These are phyloP conservation scores for Balanococcus diminutus DNA, from an alignment of 2,888 invertebrate genomes.

Conservation along the genomic window DNA sequence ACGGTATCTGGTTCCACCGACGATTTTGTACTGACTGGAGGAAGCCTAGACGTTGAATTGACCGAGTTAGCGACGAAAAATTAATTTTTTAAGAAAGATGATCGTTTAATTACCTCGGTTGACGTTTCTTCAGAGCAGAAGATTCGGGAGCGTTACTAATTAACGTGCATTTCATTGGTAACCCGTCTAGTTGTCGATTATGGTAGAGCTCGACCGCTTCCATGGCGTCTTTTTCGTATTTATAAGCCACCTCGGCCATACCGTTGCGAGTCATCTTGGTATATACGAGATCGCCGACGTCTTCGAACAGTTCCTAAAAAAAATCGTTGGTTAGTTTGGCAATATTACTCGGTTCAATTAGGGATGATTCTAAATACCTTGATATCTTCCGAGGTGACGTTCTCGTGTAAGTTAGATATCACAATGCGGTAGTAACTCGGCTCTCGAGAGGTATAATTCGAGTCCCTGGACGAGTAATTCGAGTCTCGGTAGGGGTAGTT, in stretches of 20 bases:
- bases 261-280: constrained; percentile 85
- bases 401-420: constrained; percentile 85
- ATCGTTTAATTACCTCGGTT: background rate
- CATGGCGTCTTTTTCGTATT: constrained; percentile 82
- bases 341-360: no score
- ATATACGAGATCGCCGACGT: constrained; percentile 83
- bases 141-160: constrained; percentile 65
- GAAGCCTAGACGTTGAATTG: background rate
- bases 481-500: background rate
- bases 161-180: constrained; percentile 88
- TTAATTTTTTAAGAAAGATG: background rate
- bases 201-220: constrained; percentile 92
- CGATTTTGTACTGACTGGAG: constrained; percentile 32
- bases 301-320: constrained; percentile 86
- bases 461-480: background rate
- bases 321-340: no score
- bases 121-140: background rate
- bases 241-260: constrained; percentile 89
- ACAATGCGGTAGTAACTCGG: constrained; percentile 78
- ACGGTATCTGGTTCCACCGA: constrained; percentile 35
- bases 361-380: constrained; percentile 65
- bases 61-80: background rate
- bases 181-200: constrained; percentile 89
- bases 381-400: constrained; percentile 89
- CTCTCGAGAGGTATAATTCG: background rate